Percentiles rank a stretch among this genome's conserved stretches.
phyloP scores from a whole-genome alignment of 2,113 vertebrate genomes.

The Eolophus roseicapilla region DNA sequence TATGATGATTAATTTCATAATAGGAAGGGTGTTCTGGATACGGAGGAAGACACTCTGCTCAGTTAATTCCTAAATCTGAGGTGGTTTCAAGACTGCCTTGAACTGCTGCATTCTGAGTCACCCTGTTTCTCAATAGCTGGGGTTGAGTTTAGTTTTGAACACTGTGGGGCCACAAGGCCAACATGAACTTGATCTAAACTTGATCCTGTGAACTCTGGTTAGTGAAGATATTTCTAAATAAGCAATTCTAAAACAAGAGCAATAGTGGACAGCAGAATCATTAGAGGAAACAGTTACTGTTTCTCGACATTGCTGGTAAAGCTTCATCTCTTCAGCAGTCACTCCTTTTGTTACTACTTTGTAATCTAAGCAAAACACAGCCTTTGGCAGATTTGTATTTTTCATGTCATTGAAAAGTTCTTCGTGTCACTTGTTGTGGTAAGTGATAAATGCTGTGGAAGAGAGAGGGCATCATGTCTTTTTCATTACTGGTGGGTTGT shows the following conservation, averaged over 20 bases:
- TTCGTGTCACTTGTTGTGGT: not conserved
- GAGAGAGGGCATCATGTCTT: not conserved
- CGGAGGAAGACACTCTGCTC: not conserved
- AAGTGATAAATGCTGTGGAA: not conserved
- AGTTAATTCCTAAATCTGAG: not conserved
- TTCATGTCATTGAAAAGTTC: not conserved
- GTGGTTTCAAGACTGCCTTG: not conserved
- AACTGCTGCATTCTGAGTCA: not conserved
- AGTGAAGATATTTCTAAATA: not conserved
- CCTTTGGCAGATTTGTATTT: not conserved
- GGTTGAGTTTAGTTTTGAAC: not conserved
- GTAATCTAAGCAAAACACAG: not conserved
- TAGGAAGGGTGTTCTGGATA: not conserved
- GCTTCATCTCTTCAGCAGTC: not conserved
- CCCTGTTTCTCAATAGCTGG: not conserved
- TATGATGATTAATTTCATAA: not conserved
- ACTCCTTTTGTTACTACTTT: not conserved
- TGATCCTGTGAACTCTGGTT: not conserved
- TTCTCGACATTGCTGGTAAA: not conserved
- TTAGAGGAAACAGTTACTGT: not conserved
- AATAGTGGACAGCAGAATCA: not conserved
- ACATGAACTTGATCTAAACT: not conserved
- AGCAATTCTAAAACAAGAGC: not conserved
- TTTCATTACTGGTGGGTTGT: not conserved
- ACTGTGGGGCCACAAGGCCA: not conserved